Evolutionary conservation across 1,140 invertebrate genomes (phyloP).

Genomic region (Ips typographus): DNA sequence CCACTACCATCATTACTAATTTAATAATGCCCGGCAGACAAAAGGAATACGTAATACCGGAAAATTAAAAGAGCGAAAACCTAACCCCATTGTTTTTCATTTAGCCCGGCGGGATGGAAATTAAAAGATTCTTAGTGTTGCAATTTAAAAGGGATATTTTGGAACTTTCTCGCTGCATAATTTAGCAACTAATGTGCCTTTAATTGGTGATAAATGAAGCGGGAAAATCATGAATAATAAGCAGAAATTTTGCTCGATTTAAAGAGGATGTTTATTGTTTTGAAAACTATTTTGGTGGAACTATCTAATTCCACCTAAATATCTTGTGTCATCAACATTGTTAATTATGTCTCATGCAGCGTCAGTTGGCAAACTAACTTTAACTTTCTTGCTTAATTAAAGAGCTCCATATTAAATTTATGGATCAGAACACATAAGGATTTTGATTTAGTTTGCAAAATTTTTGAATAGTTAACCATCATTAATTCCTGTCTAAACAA

Average conservation of each 20-base stretch:
- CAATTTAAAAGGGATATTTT: constrained; percentile 28
- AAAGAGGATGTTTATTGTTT: background rate
- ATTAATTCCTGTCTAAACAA: too few species aligned
- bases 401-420: background rate
- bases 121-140: constrained; percentile 27
- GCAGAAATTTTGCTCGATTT: background rate
- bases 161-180: constrained; percentile 20
- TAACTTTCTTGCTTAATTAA: constrained; percentile 13
- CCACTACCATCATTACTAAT: constrained; percentile 1
- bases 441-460: too few species aligned
- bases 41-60: constrained; percentile 9
- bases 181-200: constrained; percentile 26
- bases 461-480: too few species aligned
- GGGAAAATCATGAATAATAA: constrained; percentile 22
- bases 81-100: constrained; percentile 20
- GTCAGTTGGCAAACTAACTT: background rate
- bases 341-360: constrained; percentile 8
- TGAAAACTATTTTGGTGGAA: background rate
- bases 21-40: constrained; percentile 4
- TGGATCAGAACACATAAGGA: too few species aligned
- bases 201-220: constrained; percentile 22
- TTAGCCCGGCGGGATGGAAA: constrained; percentile 15
- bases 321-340: background rate
- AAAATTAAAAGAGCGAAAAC: constrained; percentile 11
- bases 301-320: background rate